These are phyloP conservation scores for Graptemys geographica DNA, from an alignment of 2,797 vertebrate genomes.

Conservation along the genomic window DNA sequence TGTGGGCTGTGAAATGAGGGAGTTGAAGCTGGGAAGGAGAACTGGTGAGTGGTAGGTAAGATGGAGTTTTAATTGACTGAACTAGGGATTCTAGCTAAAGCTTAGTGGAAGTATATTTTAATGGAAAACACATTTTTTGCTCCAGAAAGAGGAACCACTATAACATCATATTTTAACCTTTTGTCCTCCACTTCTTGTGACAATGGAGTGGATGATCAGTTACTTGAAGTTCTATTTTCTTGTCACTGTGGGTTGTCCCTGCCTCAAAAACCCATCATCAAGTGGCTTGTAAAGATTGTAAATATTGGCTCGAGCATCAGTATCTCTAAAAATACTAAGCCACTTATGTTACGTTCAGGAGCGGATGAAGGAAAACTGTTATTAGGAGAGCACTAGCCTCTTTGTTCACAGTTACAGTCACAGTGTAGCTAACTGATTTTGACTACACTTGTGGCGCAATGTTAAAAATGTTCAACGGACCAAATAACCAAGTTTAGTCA, in stretches of 20 bases:
- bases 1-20: neutral
- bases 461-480: neutral
- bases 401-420: neutral
- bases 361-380: neutral
- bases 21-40: neutral
- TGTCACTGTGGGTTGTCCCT: neutral
- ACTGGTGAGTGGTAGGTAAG: fast-evolving
- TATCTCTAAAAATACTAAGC: neutral
- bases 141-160: neutral
- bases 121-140: neutral
- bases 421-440: neutral
- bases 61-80: fast-evolving
- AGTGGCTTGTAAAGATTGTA: neutral
- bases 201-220: neutral
- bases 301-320: neutral
- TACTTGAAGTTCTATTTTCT: neutral
- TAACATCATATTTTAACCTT: neutral
- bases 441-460: neutral
- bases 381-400: fast-evolving
- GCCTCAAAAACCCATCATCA: neutral
- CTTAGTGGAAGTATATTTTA: neutral
- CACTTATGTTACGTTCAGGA: fast-evolving
- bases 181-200: neutral
- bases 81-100: neutral
- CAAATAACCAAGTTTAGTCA: neutral